phyloP scores from a whole-genome alignment of 1,140 invertebrate species.

The Orius insidiosus region DNA sequence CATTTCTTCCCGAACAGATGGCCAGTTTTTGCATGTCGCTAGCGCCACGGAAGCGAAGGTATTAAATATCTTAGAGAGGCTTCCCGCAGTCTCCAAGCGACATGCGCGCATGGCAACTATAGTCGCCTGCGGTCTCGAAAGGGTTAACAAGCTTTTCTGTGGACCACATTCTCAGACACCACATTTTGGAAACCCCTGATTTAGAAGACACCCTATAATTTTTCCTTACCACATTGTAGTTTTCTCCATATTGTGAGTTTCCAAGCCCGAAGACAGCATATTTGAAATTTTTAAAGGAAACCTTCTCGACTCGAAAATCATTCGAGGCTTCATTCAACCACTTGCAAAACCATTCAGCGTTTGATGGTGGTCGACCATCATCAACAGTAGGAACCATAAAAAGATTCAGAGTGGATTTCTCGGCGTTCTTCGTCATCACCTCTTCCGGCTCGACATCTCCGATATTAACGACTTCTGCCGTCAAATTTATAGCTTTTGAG shows the following conservation, averaged over 20 bases:
- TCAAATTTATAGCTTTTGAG: neutral
- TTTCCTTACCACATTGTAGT: conserved; percentile 32
- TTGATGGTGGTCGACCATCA: conserved; percentile 33
- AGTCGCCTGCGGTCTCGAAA: too few species aligned
- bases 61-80: too few species aligned
- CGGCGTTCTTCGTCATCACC: neutral
- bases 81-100: too few species aligned
- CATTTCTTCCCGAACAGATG: too few species aligned
- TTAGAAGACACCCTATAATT: conserved; percentile 2
- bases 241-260: conserved; percentile 34
- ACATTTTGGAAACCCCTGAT: too few species aligned
- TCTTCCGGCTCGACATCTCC: conserved; percentile 14
- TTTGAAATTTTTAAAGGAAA: conserved; percentile 28
- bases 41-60: too few species aligned
- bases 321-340: conserved; percentile 34
- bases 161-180: neutral
- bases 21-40: too few species aligned
- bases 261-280: conserved; percentile 41
- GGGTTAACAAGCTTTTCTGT: neutral
- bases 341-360: conserved; percentile 34
- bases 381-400: conserved; percentile 39
- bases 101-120: too few species aligned
- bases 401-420: conserved; percentile 20
- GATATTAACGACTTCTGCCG: conserved; percentile 7
- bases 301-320: conserved; percentile 38